A percentile compares a stretch with the other conserved stretches of the same genome.
Conservation (phyloP, 2,113 vertebrate genomes). For the Psilopsiagon aymara region DNA sequence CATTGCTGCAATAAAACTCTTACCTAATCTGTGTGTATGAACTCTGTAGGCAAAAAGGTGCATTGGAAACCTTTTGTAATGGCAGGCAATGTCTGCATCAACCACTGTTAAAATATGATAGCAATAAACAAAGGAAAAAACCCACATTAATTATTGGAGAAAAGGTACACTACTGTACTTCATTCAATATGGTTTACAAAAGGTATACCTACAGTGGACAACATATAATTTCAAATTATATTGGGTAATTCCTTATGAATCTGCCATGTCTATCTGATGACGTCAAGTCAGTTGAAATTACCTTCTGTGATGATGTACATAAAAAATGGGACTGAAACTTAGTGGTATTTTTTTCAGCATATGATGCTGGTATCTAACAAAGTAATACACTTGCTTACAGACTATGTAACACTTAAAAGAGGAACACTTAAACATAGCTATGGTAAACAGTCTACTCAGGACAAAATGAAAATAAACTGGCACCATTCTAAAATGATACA, state of each 20-base stretch:
- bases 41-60: slow-evolving; percentile 96
- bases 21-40: slow-evolving; percentile 93
- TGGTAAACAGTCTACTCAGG: not conserved
- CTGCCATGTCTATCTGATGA: not conserved
- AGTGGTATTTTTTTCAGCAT: not conserved
- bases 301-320: not conserved
- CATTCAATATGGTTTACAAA: not conserved
- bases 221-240: not conserved
- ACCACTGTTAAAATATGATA: slow-evolving; percentile 78
- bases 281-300: not conserved
- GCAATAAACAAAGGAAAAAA: not conserved
- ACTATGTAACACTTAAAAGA: not conserved
- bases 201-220: not conserved
- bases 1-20: slow-evolving; percentile 46
- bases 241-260: not conserved
- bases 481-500: not conserved
- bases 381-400: not conserved
- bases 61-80: slow-evolving; percentile 88
- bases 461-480: not conserved
- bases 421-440: not conserved
- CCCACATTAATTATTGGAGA: not conserved
- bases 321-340: not conserved
- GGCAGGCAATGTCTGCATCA: slow-evolving; percentile 91
- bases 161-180: not conserved
- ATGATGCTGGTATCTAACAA: not conserved